These are phyloP conservation scores for Nesidiocoris tenuis DNA, from an alignment of 2,888 invertebrate genomes.

Conservation along the genomic window DNA sequence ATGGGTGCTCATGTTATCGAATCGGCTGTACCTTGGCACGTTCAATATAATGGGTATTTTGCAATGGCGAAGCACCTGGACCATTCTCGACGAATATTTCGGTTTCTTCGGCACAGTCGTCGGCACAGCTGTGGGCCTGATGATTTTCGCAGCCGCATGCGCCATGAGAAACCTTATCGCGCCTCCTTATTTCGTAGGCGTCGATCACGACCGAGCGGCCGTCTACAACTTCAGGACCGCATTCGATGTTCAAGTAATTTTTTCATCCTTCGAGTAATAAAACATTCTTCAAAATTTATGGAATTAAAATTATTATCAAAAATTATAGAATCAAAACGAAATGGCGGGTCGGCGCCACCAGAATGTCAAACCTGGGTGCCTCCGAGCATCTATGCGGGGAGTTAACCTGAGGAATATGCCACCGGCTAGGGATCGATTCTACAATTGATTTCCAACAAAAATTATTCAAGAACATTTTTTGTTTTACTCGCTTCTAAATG, in stretches of 20 bases:
- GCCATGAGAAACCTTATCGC: slow-evolving; percentile 61
- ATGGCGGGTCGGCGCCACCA: too few relatives aligned
- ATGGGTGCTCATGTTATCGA: slow-evolving; percentile 43
- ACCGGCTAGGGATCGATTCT: too few relatives aligned
- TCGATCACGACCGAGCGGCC: slow-evolving; percentile 63
- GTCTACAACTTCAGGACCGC: slow-evolving; percentile 76
- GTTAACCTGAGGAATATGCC: too few relatives aligned
- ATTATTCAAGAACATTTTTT: too few relatives aligned
- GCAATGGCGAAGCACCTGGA: slow-evolving; percentile 61
- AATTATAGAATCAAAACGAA: too few relatives aligned
- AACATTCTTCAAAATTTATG: too few relatives aligned
- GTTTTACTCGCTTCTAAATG: too few relatives aligned
- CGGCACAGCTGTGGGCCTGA: slow-evolving; percentile 45
- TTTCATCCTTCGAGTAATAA: too few relatives aligned
- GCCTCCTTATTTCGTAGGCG: slow-evolving; percentile 74
- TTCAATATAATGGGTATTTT: slow-evolving; percentile 58
- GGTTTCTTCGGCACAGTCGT: slow-evolving; percentile 47
- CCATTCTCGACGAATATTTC: slow-evolving; percentile 53
- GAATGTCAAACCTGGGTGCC: too few relatives aligned
- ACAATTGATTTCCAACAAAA: too few relatives aligned
- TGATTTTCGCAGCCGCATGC: slow-evolving; percentile 47
- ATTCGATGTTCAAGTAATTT: slow-evolving; percentile 60
- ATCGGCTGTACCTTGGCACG: slow-evolving; percentile 55
- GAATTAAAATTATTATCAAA: too few relatives aligned
- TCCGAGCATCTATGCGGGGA: too few relatives aligned